Base-by-base conservation (phyloP, 2,797 vertebrate genomes). In the Taenioides sp. region DNA sequence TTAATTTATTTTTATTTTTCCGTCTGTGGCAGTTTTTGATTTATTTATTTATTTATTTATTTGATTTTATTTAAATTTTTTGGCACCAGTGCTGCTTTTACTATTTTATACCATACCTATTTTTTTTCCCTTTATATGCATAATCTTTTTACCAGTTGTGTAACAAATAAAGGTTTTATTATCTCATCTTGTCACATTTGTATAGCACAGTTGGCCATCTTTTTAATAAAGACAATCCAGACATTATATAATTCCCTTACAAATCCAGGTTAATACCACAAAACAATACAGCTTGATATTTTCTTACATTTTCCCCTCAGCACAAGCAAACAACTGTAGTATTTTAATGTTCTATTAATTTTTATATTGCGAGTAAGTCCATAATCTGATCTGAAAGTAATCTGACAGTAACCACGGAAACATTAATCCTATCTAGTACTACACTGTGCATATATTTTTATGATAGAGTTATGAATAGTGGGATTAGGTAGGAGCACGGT, bases 301-400 rank as follows among this genome's bases (percentile, higher is more conserved):
- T 43, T 76, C 61, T 20, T 20, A 40, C 72, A 27, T 72, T 78
- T 71, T 80, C 18, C 20, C 11, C 34, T 22, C 2, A 4, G 22
- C 7, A 7, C 31, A 22, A 62, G 6, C 27, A 28, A 71, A 76
- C 72, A 77, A 40, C 63, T 55, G 73, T 76, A 73, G 76, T 65
- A 79, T 27, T 52, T 12, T 69, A 67, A 62, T 77, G 73, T 83
- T 63, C 43, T 17, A 34, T 76, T 10, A 31, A 54, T 79, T 70
- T 75, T 76, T 80, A 72, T 34, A 62, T 31, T 75, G 27, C 23
- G 78, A 84, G 84, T 80, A 86, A 92, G 88, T 85, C 84, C 73
- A 85, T 91, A 90, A 93, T 94, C 92, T 92, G 85, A 84, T 91
- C 90, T 86, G 80, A 76, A 80, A 85, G 69, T 87, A 92, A 94